These are phyloP conservation scores for Rhyzopertha dominica DNA, from an alignment of 1,140 invertebrate genomes.

Conservation along the genomic window DNA sequence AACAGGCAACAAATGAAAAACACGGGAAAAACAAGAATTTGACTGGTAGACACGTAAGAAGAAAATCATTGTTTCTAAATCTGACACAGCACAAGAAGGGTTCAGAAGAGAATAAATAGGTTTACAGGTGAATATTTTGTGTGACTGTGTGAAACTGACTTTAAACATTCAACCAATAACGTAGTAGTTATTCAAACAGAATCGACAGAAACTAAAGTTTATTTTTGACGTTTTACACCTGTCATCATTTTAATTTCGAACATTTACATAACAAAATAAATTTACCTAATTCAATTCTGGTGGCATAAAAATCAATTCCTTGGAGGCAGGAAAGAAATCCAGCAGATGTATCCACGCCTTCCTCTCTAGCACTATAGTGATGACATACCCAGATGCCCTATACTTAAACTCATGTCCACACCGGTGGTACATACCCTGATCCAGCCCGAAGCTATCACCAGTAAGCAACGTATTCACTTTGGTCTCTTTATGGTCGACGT, in stretches of 20 bases:
- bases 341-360: slow-evolving; percentile 11
- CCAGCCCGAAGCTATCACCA: slow-evolving; percentile 21
- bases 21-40: too few species aligned
- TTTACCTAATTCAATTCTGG: not conserved
- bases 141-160: not conserved
- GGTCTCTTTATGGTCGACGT: slow-evolving; percentile 14
- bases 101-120: too few species aligned
- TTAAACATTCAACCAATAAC: not conserved
- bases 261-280: not conserved
- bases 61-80: too few species aligned
- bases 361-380: slow-evolving; percentile 1
- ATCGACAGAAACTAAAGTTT: not conserved
- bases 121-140: not conserved
- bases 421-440: slow-evolving; percentile 17
- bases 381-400: slow-evolving; percentile 5
- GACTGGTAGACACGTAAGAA: too few species aligned
- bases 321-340: slow-evolving; percentile 14
- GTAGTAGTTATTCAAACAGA: too few species aligned
- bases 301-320: slow-evolving; percentile 5
- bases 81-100: too few species aligned
- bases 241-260: not conserved
- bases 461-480: slow-evolving; percentile 9
- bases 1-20: too few species aligned
- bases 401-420: slow-evolving; percentile 20
- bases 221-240: not conserved